Conservation (phyloP, 2,113 vertebrate genomes). For the Romanogobio albipinnatus region DNA sequence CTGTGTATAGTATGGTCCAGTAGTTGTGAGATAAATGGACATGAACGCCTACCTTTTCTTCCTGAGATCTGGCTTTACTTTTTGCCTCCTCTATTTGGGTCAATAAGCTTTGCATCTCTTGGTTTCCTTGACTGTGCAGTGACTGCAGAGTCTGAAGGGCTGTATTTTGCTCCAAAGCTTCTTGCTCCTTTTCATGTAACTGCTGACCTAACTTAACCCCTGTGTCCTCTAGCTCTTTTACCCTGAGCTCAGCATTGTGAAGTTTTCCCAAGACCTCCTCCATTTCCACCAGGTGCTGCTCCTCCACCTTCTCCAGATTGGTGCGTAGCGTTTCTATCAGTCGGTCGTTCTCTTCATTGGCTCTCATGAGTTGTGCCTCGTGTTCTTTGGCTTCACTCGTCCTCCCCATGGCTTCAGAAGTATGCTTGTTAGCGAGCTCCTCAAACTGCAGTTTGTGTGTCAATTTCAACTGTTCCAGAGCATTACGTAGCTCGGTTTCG, state of each 20-base stretch:
- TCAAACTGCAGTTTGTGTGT: conserved; percentile 81
- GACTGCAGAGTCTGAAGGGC: conserved; percentile 80
- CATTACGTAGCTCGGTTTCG: conserved; percentile 82
- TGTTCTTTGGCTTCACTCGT: conserved; percentile 76
- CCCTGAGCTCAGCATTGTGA: conserved; percentile 86
- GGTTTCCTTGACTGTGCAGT: conserved; percentile 84
- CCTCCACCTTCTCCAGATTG: conserved; percentile 85
- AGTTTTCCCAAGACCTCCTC: conserved; percentile 93
- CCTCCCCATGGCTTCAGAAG: conserved; percentile 71
- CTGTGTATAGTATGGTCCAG: no score
- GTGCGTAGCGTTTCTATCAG: conserved; percentile 80
- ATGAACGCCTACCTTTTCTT: conserved; percentile 82
- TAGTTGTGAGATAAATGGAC: background rate
- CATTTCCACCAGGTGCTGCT: conserved; percentile 97
- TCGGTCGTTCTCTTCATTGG: conserved; percentile 84
- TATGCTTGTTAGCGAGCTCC: conserved; percentile 71
- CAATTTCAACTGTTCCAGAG: conserved; percentile 81
- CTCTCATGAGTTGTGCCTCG: conserved; percentile 71
- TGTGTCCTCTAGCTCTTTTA: conserved; percentile 89
- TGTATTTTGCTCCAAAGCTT: conserved; percentile 80
- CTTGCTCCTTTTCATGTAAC: conserved; percentile 72
- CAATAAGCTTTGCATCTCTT: conserved; percentile 81
- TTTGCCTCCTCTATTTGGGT: conserved; percentile 80
- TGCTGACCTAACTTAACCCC: conserved; percentile 76
- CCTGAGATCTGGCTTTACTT: conserved; percentile 78